Conservation (phyloP, 2,888 invertebrate genomes). For the Lomographa bimaculata region DNA sequence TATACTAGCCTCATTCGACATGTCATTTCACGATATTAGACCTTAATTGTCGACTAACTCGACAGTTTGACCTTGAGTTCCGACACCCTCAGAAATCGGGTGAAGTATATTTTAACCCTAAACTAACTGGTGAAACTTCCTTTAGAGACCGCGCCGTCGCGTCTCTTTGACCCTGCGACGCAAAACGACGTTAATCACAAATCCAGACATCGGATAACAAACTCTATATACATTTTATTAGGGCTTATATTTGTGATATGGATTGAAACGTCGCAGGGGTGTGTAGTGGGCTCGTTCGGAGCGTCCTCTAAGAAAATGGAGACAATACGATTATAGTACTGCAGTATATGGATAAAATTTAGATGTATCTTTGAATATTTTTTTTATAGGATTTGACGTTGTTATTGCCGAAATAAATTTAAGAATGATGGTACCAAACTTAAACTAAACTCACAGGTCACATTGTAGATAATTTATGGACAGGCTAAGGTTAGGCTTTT, state of each 20-base stretch:
- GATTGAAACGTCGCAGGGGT: constrained; percentile 45
- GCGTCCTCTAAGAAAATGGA: constrained; percentile 77
- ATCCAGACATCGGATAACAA: constrained; percentile 5
- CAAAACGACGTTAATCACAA: constrained; percentile 36
- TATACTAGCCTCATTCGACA: background rate
- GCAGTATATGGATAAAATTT: constrained; percentile 47
- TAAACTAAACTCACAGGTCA: no score
- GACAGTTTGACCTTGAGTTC: constrained; percentile 59
- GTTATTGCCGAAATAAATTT: no score
- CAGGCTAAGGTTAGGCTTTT: no score
- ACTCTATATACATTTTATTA: constrained; percentile 2
- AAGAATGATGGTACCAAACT: no score
- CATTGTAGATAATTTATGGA: no score
- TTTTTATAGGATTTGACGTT: no score
- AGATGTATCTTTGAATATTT: no score
- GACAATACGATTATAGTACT: constrained; percentile 73
- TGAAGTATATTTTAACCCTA: constrained; percentile 71
- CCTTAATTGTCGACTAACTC: constrained; percentile 16
- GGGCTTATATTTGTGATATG: background rate
- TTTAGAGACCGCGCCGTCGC: constrained; percentile 64
- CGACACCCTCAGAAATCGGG: constrained; percentile 44
- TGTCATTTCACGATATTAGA: constrained; percentile 5
- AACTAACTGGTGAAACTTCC: constrained; percentile 63
- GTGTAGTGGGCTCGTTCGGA: constrained; percentile 68
- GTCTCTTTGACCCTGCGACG: constrained; percentile 42